Base-by-base conservation (phyloP, 2,888 invertebrate genomes). In the Eugnorisma glareosa region DNA sequence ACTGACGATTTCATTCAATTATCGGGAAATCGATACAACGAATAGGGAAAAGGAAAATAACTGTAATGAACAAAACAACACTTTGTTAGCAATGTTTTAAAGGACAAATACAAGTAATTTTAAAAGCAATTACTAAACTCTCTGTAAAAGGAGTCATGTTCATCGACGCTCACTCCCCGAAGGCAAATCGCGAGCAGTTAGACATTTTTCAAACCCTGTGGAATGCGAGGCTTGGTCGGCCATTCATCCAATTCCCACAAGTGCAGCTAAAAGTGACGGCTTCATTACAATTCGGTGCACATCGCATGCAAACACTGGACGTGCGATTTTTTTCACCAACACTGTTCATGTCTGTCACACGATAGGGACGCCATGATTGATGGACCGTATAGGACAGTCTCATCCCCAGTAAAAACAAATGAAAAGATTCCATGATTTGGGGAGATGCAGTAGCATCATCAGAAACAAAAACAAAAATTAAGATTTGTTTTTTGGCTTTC, bases 271-370 rank as follows among this genome's bases (percentile, higher is more conserved):
- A 86, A 84, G 75, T 85, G 45, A 79, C 73, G 43, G 35, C 51
- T 81, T 88, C 85, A 92, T 93, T 91, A 85, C 70, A 72, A 91
- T 93, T 94, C 93, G 87, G 77, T 73, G 78, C 81, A 88, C 91
- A 90, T 84, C 69, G 74, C 83, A 93, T 93, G 93, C 91, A 90
- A 93, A 93, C 92, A 78, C 68, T 54, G 81, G 79, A 84, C 88
- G 89, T 88, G 88, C 79, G 82, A 88, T 89, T 88, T 88, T 88
- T 88, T 88, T 86, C 88, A 85, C 89, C 74, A 77, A 85, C 85
- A 72, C 67, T 79, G 82, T 86, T 86, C 90, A 91, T 89, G 92
- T 83, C 61, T 79, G 84, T 72, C 78, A 76, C 77, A 35, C 11
- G 7, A 71, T 84, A 82, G 54, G 31, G 35, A 15, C 10, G 18